Base-by-base conservation (phyloP, 1,140 invertebrate genomes). In the Euglossa dilemma region DNA sequence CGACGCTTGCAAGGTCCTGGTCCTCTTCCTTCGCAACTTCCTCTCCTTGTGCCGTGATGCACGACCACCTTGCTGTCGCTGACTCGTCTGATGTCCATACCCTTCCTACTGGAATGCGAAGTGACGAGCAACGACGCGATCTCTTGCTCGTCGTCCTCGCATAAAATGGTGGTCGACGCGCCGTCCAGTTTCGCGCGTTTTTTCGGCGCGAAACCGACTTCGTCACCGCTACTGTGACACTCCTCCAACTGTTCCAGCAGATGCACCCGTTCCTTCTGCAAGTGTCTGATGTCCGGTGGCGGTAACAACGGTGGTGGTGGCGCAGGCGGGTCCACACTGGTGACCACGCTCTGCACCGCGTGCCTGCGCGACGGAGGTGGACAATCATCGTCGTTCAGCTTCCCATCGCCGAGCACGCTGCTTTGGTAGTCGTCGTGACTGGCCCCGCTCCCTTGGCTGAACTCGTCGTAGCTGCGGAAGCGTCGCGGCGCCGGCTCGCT, bases 241-340 rank as follows among this genome's bases (percentile, higher is more conserved):
- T 97, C 96, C 89, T 97, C 96, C 59, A 97, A 94, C 90, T 97
- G 96, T 90, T 97, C 96, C 36, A 97, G 90, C 52, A 97, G 94
- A 89, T 96, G 96, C 9, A 96, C 96, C 61, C 96, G 95, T 90
- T 96, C 96, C 91, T 97, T 97, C 89, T 97, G 96, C 64, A 97
- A 93, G 87, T 96, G 95, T 64, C 96, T 92, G 70, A 97, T 96
- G 89, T 97, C 95, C 6, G 95, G 95, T 4, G 95, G 95, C 23
- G 92, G 93, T 54, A 94, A 86, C 16, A 93, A 84, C 3, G 93
- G 92, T 50, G 92, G 87, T 0, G 93, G 91, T 28, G 92, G 91
- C 2, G 91, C 91, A 57, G 92, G 87, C 28, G 90, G 88, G 18
- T 93, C 92, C 18, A 92, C 91, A 52, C 89, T 92, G 50, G 90